Evolutionary conservation across 2,888 invertebrate species (phyloP), one percentile per base, ranked within the genome.

Genomic region (Hypomecis atomaria): DNA sequence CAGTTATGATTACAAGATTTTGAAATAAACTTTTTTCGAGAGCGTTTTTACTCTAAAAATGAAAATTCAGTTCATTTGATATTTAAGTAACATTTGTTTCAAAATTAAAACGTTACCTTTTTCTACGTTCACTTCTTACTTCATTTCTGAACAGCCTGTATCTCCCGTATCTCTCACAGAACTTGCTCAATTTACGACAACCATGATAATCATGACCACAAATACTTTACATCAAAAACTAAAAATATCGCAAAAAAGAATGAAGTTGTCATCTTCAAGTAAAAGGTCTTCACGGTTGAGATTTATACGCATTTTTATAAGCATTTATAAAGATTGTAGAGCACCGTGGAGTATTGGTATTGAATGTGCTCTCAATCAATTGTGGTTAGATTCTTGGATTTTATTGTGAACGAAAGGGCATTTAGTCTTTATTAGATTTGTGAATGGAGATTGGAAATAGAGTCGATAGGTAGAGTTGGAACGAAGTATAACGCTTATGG

Each of bases 201-300:
- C 83, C 90, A 84, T 89, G 86, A 83, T 89, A 91, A 91, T 90
- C 83, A 88, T 73, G 68, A 76, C 79, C 78, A 87, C 85, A 82
- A 85, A 85, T 79, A 77, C 76, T 81, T 78, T 71, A 71, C 48
- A 40, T 54, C 71, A 70, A 75, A 76, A 74, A 70, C 69, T 67
- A 48, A 40, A 66, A 70, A 69, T 59, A 60, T 8, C 40, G 55
- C 54, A 63, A 68, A 70, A 70, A 72, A 66, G 47, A 60, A 74
- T 73, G 59, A 73, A 73, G 70, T 72, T 69, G 75, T 76, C 76
- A 76, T 71, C 56, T 61, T 62, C 7, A 42, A 62, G 62, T 53
- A 66, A 71, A 69, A 70, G 66, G 65, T 36, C 57, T 63, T 66
- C 66, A 69, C 61, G 37, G 34, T 44, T 47, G 45, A 74, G 76